Base-by-base conservation (phyloP, 2,888 invertebrate genomes). In the Drosophila algonquin region DNA sequence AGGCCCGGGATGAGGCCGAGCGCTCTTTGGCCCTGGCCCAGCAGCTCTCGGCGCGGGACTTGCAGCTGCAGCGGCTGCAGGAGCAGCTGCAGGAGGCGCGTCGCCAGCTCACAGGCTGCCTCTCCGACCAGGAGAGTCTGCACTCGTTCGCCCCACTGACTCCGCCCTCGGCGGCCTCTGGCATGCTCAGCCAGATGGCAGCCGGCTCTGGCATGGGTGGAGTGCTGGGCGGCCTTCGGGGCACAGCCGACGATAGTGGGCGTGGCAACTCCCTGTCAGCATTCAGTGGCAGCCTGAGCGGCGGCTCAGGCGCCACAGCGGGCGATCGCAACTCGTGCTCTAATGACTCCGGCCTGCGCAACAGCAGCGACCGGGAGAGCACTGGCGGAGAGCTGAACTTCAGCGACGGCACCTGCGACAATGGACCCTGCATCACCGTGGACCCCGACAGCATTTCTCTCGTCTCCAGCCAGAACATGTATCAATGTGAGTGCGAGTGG, bases 1-100 rank as follows among this genome's bases (percentile, higher is more conserved):
- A 97, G 90, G 98, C 98, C 0, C 94, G 97, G 47, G 98, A 98
- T 89, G 97, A 98, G 89, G 96, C 98, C 0, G 98, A 98, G 91
- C 94, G 97, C 68, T 96, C 97, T 27, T 93, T 98, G 71, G 95
- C 96, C 67, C 93, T 98, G 50, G 97, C 97, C 8, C 96, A 97
- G 10, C 97, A 97, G 85, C 94, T 98, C 27, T 97, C 96, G 89
- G 95, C 96, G 48, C 95, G 97, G 81, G 98, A 98, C 90, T 94
- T 96, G 71, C 97, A 97, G 91, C 94, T 98, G 63, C 95, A 96
- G 86, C 96, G 97, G 87, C 95, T 97, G 53, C 95, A 97, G 89
- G 96, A 96, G 86, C 97, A 98, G 90, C 93, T 98, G 63, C 95
- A 95, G 90, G 96, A 97, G 94, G 95, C 96, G 62, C 93, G 96